phyloP scores from a whole-genome alignment of 2,888 invertebrate genomes.

The Himalopsyche anomala region DNA sequence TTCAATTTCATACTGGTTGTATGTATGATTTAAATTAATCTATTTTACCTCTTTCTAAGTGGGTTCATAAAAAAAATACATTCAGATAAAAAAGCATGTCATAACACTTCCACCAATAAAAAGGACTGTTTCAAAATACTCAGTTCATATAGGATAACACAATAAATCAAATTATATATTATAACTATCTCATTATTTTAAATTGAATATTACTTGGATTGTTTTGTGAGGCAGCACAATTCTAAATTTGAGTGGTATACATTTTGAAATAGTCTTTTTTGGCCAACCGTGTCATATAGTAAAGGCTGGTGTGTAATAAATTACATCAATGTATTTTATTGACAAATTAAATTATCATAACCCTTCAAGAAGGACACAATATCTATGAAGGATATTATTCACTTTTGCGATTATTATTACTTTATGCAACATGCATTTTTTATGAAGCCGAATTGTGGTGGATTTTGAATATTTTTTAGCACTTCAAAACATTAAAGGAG shows the following conservation, averaged over 20 bases:
- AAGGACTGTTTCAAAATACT: constrained; percentile 17
- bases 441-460: constrained; percentile 45
- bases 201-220: too few relatives aligned
- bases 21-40: not conserved
- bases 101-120: constrained; percentile 55
- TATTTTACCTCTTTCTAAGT: constrained; percentile 4
- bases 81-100: constrained; percentile 50
- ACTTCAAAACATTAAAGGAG: too few relatives aligned
- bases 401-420: constrained; percentile 27
- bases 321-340: not conserved
- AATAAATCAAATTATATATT: too few relatives aligned
- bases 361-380: constrained; percentile 24
- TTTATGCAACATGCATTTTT: constrained; percentile 55
- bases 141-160: too few relatives aligned
- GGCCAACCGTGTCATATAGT: constrained; percentile 51
- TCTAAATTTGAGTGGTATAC: too few relatives aligned
- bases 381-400: constrained; percentile 17
- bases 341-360: constrained; percentile 8
- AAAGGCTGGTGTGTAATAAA: constrained; percentile 48
- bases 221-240: too few relatives aligned
- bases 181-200: too few relatives aligned
- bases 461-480: too few relatives aligned
- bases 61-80: constrained; percentile 23
- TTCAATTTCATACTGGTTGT: not conserved
- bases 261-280: constrained; percentile 35